Conservation (phyloP, 1,140 invertebrate species). For the Penaeus chinensis region DNA sequence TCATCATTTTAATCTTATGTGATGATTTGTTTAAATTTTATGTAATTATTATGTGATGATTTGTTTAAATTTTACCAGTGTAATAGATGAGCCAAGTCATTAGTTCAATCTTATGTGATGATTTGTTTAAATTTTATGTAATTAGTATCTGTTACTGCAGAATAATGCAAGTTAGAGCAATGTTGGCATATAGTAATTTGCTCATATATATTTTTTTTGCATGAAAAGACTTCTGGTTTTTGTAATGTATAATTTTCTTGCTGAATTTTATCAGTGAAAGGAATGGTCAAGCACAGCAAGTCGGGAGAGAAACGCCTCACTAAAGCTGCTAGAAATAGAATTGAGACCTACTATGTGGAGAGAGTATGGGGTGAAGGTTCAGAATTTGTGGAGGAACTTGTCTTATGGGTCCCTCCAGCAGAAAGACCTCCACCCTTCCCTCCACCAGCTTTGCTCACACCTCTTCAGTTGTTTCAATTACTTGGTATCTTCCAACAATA, state of each 20-base stretch:
- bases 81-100: neutral
- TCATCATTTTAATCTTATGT: neutral
- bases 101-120: neutral
- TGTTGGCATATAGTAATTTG: neutral
- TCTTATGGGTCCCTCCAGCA: conserved; percentile 52
- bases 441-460: conserved; percentile 48
- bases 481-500: conserved; percentile 52
- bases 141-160: too few species aligned
- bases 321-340: conserved; percentile 46
- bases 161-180: neutral
- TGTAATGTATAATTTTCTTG: too few species aligned
- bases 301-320: conserved; percentile 49
- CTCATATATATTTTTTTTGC: neutral
- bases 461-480: conserved; percentile 43
- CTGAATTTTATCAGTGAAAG: conserved; percentile 35
- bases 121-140: too few species aligned
- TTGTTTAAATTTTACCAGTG: neutral
- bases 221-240: too few species aligned
- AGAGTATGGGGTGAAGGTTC: conserved; percentile 56
- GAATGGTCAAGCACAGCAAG: conserved; percentile 58
- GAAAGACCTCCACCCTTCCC: conserved; percentile 55
- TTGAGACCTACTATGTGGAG: conserved; percentile 59
- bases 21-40: conserved; percentile 13
- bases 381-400: conserved; percentile 56
- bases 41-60: neutral